Conservation (phyloP, 2,797 vertebrate species). For the Lemur catta region DNA sequence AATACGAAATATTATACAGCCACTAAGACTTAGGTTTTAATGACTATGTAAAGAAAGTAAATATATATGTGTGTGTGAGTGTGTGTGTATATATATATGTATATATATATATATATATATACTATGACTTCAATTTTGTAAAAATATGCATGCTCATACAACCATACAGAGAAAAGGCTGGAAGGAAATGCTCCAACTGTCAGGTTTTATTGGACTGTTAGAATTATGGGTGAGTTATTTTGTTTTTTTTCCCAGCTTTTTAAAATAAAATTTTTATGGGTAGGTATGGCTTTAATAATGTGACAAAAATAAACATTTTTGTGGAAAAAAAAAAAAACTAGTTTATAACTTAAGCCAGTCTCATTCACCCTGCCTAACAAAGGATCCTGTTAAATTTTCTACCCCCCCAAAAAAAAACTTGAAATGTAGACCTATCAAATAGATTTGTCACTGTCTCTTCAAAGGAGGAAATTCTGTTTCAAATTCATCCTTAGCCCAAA, state of each 20-base stretch:
- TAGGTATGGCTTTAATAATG: constrained; percentile 61
- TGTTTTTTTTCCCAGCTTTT: not conserved
- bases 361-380: constrained; percentile 52
- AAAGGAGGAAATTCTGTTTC: constrained; percentile 69
- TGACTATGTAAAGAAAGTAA: not conserved
- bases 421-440: constrained; percentile 58
- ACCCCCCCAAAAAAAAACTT: not conserved
- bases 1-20: not conserved
- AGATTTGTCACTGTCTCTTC: constrained; percentile 70
- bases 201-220: not conserved
- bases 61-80: not conserved
- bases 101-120: not conserved
- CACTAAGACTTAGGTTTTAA: constrained; percentile 11
- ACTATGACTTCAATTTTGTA: not conserved
- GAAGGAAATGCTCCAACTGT: constrained; percentile 3
- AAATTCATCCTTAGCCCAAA: constrained; percentile 72
- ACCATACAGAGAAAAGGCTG: not conserved
- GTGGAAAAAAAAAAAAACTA: constrained; percentile 17
- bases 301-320: constrained; percentile 57
- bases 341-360: constrained; percentile 53
- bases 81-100: too few species aligned
- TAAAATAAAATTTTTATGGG: constrained; percentile 29
- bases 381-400: constrained; percentile 51
- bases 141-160: not conserved
- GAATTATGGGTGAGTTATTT: not conserved